These are phyloP conservation scores for Stegodyphus dumicola DNA, from an alignment of 1,140 invertebrate genomes.

Conservation along the genomic window DNA sequence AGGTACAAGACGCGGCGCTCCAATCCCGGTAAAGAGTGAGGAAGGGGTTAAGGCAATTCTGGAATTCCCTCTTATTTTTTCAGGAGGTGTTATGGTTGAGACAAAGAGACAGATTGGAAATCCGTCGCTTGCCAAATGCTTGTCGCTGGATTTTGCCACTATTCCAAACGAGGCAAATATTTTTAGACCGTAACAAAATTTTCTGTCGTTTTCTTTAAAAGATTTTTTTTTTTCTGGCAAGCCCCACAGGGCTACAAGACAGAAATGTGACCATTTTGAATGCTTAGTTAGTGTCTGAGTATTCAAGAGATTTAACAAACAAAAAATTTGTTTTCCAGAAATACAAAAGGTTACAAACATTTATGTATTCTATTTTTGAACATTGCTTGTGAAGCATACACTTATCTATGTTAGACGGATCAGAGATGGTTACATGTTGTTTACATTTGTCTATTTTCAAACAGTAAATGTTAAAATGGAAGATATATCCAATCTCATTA, in stretches of 20 bases:
- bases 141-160: background rate
- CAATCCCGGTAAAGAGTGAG: constrained; percentile 38
- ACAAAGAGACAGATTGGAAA: constrained; percentile 24
- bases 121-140: constrained; percentile 22
- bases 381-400: too few species aligned
- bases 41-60: constrained; percentile 30
- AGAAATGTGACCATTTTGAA: too few species aligned
- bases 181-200: constrained; percentile 20
- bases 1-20: constrained; percentile 33
- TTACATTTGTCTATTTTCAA: background rate
- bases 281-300: too few species aligned
- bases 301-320: too few species aligned
- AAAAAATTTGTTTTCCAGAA: background rate
- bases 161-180: constrained; percentile 22
- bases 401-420: background rate
- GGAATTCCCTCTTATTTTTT: constrained; percentile 30
- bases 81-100: too few species aligned
- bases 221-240: too few species aligned
- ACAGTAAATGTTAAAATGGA: background rate
- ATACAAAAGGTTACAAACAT: constrained; percentile 5
- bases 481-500: too few species aligned
- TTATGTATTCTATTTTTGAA: too few species aligned
- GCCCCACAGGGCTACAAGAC: too few species aligned
- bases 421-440: background rate
- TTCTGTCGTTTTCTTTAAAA: background rate